Conservation (phyloP, 2,113 vertebrate species). For the Benitochromis conjunctus region DNA sequence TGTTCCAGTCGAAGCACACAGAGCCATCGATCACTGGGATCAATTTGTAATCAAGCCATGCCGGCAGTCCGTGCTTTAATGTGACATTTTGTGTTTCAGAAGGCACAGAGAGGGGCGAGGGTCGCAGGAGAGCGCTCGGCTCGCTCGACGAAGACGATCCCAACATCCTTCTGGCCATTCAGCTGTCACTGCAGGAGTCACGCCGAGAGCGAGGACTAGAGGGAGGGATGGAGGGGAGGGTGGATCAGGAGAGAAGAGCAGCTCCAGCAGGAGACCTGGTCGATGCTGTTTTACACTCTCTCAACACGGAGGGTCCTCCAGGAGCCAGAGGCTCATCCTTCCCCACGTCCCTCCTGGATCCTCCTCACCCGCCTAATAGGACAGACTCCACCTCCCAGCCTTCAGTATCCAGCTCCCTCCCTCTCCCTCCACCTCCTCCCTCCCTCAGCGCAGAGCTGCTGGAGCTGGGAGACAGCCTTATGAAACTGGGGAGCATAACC, state of each 20-base stretch:
- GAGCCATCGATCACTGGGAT: not conserved
- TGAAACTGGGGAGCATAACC: constrained; percentile 79
- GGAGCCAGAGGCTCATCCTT: constrained; percentile 45
- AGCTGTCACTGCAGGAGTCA: constrained; percentile 95
- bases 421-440: constrained; percentile 73
- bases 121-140: constrained; percentile 78
- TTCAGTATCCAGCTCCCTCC: constrained; percentile 53
- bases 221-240: constrained; percentile 27
- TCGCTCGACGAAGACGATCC: constrained; percentile 97
- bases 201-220: constrained; percentile 76
- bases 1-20: not conserved
- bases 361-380: constrained; percentile 72
- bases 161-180: constrained; percentile 96
- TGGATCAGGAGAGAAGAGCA: constrained; percentile 28
- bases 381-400: constrained; percentile 83
- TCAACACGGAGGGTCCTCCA: constrained; percentile 20
- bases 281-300: constrained; percentile 32
- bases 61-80: not conserved
- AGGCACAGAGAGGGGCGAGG: constrained; percentile 77
- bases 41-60: not conserved
- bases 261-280: constrained; percentile 58
- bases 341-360: constrained; percentile 35
- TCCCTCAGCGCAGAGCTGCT: constrained; percentile 86
- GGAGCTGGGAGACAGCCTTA: constrained; percentile 86
- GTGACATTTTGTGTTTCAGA: constrained; percentile 39